These are phyloP conservation scores for Drosophila tanythrix DNA, from an alignment of 2,888 invertebrate species.

Conservation along the genomic window DNA sequence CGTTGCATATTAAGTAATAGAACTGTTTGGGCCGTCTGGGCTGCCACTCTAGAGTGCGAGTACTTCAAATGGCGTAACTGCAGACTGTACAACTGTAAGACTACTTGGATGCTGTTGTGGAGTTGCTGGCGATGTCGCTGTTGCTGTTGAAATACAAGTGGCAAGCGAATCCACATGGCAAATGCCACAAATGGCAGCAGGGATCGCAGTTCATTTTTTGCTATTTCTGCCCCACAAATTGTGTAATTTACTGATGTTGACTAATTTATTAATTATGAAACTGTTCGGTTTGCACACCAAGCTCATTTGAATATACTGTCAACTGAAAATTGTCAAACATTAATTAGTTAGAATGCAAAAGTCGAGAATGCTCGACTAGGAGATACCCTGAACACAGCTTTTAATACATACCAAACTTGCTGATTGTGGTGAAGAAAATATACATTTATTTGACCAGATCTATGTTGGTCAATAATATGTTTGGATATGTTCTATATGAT, in stretches of 20 bases:
- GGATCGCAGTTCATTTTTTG: conserved; percentile 10
- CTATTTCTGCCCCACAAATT: conserved; percentile 5
- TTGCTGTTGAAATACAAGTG: conserved; percentile 57
- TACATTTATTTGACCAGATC: background rate
- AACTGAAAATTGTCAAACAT: background rate
- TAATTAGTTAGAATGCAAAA: background rate
- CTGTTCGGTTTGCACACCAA: background rate
- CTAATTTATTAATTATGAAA: conserved; percentile 4
- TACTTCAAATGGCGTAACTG: conserved; percentile 59
- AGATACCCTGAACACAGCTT: background rate
- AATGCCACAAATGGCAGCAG: conserved; percentile 29
- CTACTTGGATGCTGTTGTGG: conserved; percentile 35
- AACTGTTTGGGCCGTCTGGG: conserved; percentile 67
- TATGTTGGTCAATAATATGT: background rate
- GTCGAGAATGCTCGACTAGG: background rate
- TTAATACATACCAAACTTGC: background rate
- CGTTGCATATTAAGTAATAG: conserved; percentile 78
- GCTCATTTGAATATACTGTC: background rate
- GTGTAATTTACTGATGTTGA: conserved; percentile 4
- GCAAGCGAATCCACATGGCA: conserved; percentile 37
- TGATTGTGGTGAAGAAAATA: background rate
- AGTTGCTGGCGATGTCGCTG: conserved; percentile 26
- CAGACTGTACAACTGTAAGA: conserved; percentile 21
- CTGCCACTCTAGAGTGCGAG: conserved; percentile 35
- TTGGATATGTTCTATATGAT: background rate